phyloP scores from a whole-genome alignment of 2,888 invertebrate species.

The Ennomos erosarius region DNA sequence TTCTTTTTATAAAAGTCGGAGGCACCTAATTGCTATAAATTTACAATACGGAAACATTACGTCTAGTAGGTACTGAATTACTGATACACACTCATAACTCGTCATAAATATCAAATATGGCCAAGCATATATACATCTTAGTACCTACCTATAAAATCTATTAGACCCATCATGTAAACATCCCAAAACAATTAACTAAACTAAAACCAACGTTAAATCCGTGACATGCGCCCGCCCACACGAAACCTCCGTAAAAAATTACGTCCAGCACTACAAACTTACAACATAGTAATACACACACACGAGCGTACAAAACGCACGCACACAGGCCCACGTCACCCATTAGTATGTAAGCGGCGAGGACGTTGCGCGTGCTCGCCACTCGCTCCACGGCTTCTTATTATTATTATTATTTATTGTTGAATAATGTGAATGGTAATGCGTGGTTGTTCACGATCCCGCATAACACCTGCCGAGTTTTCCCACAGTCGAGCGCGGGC shows the following conservation, averaged over 20 bases:
- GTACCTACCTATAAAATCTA: constrained; percentile 58
- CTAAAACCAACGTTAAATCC: constrained; percentile 70
- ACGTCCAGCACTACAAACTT: constrained; percentile 53
- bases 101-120: not conserved
- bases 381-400: constrained; percentile 84
- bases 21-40: too few relatives aligned
- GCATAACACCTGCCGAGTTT: constrained; percentile 87
- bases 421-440: constrained; percentile 86
- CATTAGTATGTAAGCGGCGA: constrained; percentile 75
- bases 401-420: constrained; percentile 85
- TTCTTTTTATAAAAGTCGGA: too few relatives aligned
- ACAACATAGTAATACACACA: constrained; percentile 46
- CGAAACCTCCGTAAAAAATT: constrained; percentile 66
- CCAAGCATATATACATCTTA: constrained; percentile 29
- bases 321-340: constrained; percentile 63
- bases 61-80: too few relatives aligned
- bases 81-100: not conserved
- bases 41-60: too few relatives aligned
- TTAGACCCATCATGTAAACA: constrained; percentile 58
- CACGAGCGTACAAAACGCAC: constrained; percentile 47
- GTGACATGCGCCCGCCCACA: constrained; percentile 81
- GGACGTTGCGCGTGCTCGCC: constrained; percentile 81
- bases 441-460: constrained; percentile 86
- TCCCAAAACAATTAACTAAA: constrained; percentile 77
- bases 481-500: constrained; percentile 82